Evolutionary conservation across 2,888 invertebrate species (phyloP).

Genomic region (Raillietiella orientalis): DNA sequence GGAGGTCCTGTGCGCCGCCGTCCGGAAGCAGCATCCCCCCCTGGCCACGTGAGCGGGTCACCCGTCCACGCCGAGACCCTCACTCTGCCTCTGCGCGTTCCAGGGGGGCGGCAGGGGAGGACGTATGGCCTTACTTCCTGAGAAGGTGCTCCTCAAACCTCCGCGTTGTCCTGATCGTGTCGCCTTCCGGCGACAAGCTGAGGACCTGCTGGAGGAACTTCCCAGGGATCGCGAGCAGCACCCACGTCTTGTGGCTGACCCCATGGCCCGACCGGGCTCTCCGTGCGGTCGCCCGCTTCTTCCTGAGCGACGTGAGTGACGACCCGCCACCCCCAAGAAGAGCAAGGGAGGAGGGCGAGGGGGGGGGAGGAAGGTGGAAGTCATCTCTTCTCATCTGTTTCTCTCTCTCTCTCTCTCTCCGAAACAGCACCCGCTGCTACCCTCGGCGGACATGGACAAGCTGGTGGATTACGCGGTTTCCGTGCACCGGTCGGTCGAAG

Average conservation of each 20-base stretch:
- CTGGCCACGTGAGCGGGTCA: slow-evolving; percentile 25
- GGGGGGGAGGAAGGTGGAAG: not conserved
- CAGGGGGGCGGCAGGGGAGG: no score
- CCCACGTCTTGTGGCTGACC: slow-evolving; percentile 75
- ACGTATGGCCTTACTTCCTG: slow-evolving; percentile 54
- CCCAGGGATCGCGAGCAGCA: slow-evolving; percentile 67
- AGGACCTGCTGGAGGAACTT: slow-evolving; percentile 59
- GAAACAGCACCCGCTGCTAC: slow-evolving; percentile 28
- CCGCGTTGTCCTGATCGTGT: slow-evolving; percentile 70
- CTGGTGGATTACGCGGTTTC: slow-evolving; percentile 58
- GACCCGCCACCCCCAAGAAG: no score
- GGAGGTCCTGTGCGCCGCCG: slow-evolving; percentile 33
- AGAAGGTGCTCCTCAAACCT: slow-evolving; percentile 44
- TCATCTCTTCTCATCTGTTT: no score
- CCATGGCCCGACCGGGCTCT: slow-evolving; percentile 75
- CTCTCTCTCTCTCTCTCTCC: slow-evolving; percentile 3
- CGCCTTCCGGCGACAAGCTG: slow-evolving; percentile 46
- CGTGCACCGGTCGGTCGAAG: slow-evolving; percentile 38
- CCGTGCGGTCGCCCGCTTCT: slow-evolving; percentile 52
- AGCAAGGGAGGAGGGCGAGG: no score
- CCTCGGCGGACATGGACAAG: slow-evolving; percentile 25
- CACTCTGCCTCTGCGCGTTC: no score
- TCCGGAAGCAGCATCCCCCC: slow-evolving; percentile 37
- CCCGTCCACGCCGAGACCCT: not conserved
- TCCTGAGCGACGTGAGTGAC: slow-evolving; percentile 33